These are phyloP conservation scores for Barbus barbus DNA, from an alignment of 2,113 vertebrate species.

Conservation along the genomic window DNA sequence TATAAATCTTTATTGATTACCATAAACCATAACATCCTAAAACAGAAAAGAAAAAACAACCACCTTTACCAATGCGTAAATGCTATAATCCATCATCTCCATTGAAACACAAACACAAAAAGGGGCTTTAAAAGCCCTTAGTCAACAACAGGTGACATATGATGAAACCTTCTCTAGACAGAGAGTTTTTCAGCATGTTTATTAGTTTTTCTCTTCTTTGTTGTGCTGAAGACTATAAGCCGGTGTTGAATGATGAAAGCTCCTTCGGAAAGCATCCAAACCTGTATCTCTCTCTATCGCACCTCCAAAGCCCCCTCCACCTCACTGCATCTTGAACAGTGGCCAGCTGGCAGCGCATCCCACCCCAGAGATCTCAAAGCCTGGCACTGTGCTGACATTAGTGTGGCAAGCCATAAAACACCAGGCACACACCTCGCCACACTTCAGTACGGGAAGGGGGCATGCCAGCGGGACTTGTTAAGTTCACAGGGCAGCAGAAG, in stretches of 20 bases:
- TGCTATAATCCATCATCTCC: background rate
- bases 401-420: constrained; percentile 46
- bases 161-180: background rate
- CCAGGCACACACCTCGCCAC: background rate
- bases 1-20: background rate
- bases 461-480: constrained; percentile 43
- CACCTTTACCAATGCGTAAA: too few species aligned
- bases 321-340: constrained; percentile 30
- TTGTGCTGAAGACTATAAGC: constrained; percentile 4
- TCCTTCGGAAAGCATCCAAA: constrained; percentile 40
- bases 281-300: constrained; percentile 45
- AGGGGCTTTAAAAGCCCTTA: background rate
- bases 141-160: constrained; percentile 5
- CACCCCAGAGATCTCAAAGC: constrained; percentile 49
- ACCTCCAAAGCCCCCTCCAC: background rate
- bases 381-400: constrained; percentile 46
- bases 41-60: background rate
- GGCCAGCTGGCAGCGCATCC: constrained; percentile 55
- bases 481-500: constrained; percentile 43
- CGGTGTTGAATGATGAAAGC: constrained; percentile 28
- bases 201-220: background rate
- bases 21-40: background rate
- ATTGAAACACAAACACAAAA: background rate
- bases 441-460: background rate
- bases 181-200: background rate